Base-by-base conservation (phyloP, 1,140 invertebrate species). In the Trigoniulus corallinus region DNA sequence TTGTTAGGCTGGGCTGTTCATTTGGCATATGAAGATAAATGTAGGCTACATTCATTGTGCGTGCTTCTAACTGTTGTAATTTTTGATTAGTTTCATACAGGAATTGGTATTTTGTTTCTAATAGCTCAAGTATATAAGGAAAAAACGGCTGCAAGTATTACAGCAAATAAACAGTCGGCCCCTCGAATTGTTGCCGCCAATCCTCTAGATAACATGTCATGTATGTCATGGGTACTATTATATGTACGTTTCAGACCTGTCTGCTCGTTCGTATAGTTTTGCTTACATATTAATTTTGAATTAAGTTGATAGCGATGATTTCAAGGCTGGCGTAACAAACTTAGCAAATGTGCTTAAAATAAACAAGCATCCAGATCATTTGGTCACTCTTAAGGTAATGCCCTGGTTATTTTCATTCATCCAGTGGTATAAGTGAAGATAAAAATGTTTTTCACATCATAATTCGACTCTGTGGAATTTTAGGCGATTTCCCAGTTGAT, bases 131-230 rank as follows among this genome's bases (percentile, higher is more conserved):
- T 80, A 62, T 88, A 82, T 61, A 78, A 80, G 52, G 65, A 72
- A 60, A 71, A 78, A 34, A 77, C 78, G 58, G 69, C 74, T 22
- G 73, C 74, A 43, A 76, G 77, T 51, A 54, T 67, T 3, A 67
- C 63, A 23, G 65, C 75, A 42, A 73, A 73, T 53, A 65, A 73
- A 63, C 67, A 68, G 41, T 67, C 68, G 58, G 67, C 66, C 12
- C 82, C 81, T 10, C 77, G 71, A 66, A 71, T 86, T 47, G 76
- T 79, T 29, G 80, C 82, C 23, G 72, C 75, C 44, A 91, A 91
- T 72, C 82, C 84, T 42, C 63, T 91, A 37, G 84, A 88, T 62
- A 81, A 79, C 64, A 67, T 91, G 42, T 78, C 91, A 62, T 89
- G 84, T 88, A 74, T 79, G 82, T 78, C 29, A 34, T 7, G 15